phyloP scores from a whole-genome alignment of 23 tunicate genomes.

The Oikopleura albicans region DNA sequence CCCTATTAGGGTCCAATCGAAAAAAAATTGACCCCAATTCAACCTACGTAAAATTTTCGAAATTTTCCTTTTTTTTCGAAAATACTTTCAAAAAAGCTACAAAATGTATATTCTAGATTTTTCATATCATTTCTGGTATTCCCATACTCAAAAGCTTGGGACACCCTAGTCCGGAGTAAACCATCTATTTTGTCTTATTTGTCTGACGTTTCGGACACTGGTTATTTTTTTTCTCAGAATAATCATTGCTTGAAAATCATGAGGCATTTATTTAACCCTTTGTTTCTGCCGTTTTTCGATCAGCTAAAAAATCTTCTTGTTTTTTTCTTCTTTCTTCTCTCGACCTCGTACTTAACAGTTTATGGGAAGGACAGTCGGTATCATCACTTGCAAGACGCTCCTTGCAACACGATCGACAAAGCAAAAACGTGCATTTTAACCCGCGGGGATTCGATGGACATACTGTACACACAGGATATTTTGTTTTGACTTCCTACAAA shows the following conservation, averaged over 20 bases:
- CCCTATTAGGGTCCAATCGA: no score
- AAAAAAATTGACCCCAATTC: no score
- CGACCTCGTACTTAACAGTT: background rate
- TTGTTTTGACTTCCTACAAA: constrained; percentile 33
- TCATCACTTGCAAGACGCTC: background rate
- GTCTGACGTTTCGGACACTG: background rate
- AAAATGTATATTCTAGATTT: no score
- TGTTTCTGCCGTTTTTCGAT: background rate
- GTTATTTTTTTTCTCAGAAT: background rate
- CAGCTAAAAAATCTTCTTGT: background rate
- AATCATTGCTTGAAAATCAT: background rate
- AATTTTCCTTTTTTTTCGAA: no score
- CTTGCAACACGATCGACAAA: constrained; percentile 55
- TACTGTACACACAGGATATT: constrained; percentile 29
- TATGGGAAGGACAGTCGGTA: background rate
- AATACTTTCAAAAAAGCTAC: no score
- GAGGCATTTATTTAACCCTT: background rate
- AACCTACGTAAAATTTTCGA: no score
- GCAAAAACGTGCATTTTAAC: constrained; percentile 30
- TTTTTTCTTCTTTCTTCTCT: background rate
- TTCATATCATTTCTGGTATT: no score
- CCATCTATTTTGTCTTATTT: no score
- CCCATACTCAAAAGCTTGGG: no score
- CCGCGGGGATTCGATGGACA: constrained; percentile 63
- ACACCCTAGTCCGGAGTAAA: no score